Percentiles rank a stretch among this genome's conserved stretches.
Conservation (phyloP, 2,113 vertebrate species). For the Nothoprocta perdicaria region DNA sequence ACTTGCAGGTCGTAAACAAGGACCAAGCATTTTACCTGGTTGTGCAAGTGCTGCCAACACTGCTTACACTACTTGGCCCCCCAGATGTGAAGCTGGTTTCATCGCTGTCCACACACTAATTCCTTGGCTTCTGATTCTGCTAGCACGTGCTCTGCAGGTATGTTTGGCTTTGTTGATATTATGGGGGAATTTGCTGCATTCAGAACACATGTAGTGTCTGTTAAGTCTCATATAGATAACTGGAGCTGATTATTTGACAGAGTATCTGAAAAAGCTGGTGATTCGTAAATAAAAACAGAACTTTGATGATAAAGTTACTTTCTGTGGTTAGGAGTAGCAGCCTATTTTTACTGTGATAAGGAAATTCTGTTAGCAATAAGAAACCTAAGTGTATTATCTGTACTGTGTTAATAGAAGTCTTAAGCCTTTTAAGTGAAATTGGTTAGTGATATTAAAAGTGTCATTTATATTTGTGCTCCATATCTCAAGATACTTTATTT, state of each 20-base stretch:
- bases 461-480: conserved; percentile 47
- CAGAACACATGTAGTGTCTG: conserved; percentile 7
- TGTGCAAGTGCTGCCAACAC: not conserved
- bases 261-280: conserved; percentile 7
- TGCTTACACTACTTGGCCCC: not conserved
- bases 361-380: conserved; percentile 57
- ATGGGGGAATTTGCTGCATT: not conserved
- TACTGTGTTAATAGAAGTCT: conserved; percentile 36
- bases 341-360: conserved; percentile 41
- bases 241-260: conserved; percentile 16
- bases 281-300: conserved; percentile 57
- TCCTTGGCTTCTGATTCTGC: conserved; percentile 1
- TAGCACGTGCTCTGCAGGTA: conserved; percentile 26
- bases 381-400: conserved; percentile 28
- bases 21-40: not conserved
- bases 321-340: conserved; percentile 47
- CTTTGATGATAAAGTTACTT: conserved; percentile 51
- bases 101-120: not conserved
- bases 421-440: conserved; percentile 42
- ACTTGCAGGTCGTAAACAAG: not conserved
- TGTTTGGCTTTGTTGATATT: not conserved
- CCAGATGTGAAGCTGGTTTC: not conserved
- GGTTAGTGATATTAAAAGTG: conserved; percentile 52
- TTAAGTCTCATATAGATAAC: conserved; percentile 3
- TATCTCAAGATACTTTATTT: conserved; percentile 49